phyloP scores from a whole-genome alignment of 2,888 invertebrate genomes.

The Toxonevra muliebris region DNA sequence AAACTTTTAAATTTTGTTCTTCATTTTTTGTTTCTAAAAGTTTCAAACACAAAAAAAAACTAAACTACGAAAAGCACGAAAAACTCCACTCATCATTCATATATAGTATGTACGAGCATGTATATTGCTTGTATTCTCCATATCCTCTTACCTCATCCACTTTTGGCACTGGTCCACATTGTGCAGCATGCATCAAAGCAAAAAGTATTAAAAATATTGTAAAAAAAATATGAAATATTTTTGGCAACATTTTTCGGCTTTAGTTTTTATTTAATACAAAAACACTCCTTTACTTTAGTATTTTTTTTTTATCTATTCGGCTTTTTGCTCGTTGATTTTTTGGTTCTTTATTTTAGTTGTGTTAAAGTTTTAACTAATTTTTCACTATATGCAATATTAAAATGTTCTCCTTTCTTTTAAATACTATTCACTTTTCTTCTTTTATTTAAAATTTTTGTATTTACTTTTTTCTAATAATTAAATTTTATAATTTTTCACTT shows the following conservation, averaged over 20 bases:
- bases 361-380: constrained; percentile 1
- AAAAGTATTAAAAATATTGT: constrained; percentile 46
- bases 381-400: no score
- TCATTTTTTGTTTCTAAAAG: no score
- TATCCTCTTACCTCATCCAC: constrained; percentile 57
- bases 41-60: no score
- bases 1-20: no score
- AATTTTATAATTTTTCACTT: constrained; percentile 39
- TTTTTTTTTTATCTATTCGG: constrained; percentile 11
- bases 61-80: no score
- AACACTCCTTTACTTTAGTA: constrained; percentile 36
- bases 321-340: no score
- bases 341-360: constrained; percentile 13
- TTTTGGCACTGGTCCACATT: constrained; percentile 61
- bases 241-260: constrained; percentile 51
- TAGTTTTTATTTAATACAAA: constrained; percentile 23
- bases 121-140: no score
- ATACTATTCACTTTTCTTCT: constrained; percentile 23
- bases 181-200: constrained; percentile 46
- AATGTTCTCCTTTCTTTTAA: constrained; percentile 1
- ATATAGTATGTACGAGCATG: no score
- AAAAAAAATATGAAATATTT: constrained; percentile 44
- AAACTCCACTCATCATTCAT: no score
- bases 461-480: not conserved
- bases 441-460: not conserved